These are phyloP conservation scores for Oncorhynchus tshawytscha DNA, from an alignment of 2,113 vertebrate species.

Conservation along the genomic window DNA sequence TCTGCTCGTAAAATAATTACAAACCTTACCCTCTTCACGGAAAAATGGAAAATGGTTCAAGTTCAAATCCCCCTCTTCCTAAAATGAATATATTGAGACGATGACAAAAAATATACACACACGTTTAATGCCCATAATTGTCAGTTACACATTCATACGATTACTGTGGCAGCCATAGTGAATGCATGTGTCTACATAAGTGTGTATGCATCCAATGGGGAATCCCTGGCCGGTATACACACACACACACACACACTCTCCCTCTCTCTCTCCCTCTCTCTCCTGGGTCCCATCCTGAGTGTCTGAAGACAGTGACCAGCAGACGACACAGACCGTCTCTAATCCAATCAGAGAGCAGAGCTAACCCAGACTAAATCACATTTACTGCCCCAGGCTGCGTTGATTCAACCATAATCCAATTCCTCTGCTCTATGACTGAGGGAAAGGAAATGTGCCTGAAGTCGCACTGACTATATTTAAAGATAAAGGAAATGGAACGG, in stretches of 20 bases:
- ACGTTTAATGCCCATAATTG: too few species aligned
- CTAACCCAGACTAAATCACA: slow-evolving; percentile 72
- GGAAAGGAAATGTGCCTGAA: slow-evolving; percentile 65
- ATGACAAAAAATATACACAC: too few species aligned
- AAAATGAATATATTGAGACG: too few species aligned
- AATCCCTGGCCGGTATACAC: slow-evolving; percentile 14
- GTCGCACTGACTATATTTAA: slow-evolving; percentile 21
- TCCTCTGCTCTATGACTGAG: slow-evolving; percentile 50
- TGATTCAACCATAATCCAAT: slow-evolving; percentile 71
- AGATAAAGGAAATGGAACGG: slow-evolving; percentile 70
- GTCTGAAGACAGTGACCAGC: slow-evolving; percentile 33
- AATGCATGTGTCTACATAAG: not conserved
- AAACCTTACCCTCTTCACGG: too few species aligned
- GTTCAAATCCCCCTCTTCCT: too few species aligned
- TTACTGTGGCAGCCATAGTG: too few species aligned
- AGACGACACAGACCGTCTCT: slow-evolving; percentile 30
- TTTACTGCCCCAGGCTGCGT: slow-evolving; percentile 65
- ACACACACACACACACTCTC: not conserved
- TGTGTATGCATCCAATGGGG: not conserved
- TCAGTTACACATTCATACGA: too few species aligned
- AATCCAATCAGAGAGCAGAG: slow-evolving; percentile 69
- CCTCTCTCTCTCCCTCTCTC: not conserved
- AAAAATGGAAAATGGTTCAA: too few species aligned
- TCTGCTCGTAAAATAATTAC: too few species aligned
- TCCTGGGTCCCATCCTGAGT: not conserved